phyloP scores from a whole-genome alignment of 2,113 vertebrate genomes.

The Alligator sinensis region DNA sequence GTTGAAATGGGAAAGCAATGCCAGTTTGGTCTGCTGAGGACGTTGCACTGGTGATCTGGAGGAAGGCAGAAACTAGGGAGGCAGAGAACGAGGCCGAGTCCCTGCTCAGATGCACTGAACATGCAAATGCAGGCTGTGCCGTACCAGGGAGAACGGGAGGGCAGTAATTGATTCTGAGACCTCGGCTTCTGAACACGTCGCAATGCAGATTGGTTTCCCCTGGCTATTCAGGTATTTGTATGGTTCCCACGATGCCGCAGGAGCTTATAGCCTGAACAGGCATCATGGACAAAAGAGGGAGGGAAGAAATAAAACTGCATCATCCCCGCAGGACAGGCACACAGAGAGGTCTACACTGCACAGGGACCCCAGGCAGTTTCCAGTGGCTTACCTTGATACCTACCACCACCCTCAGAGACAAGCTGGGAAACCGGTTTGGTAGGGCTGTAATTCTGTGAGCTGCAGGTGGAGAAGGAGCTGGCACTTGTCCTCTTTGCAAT shows the following conservation, averaged over 20 bases:
- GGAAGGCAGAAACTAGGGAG: not conserved
- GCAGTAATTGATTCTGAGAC: constrained; percentile 45
- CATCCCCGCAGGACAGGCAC: too few species aligned
- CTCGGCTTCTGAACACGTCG: constrained; percentile 11
- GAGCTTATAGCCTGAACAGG: not conserved
- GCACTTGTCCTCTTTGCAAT: not conserved
- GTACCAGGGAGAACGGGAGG: constrained; percentile 27
- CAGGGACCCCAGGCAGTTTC: too few species aligned
- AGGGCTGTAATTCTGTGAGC: too few species aligned
- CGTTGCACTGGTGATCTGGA: constrained; percentile 13
- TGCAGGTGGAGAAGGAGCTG: not conserved
- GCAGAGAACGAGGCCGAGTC: not conserved
- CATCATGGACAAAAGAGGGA: not conserved
- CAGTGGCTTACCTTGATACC: too few species aligned
- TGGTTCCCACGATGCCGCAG: constrained; percentile 19
- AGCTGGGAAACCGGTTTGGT: too few species aligned
- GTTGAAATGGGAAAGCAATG: not conserved
- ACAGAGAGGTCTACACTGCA: too few species aligned
- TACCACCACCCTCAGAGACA: too few species aligned
- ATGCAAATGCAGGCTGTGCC: constrained; percentile 22
- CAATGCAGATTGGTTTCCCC: constrained; percentile 18
- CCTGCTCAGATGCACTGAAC: not conserved
- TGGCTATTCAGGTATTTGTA: rapidly evolving
- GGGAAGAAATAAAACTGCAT: too few species aligned
- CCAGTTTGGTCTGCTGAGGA: constrained; percentile 10